Evolutionary conservation across 2,888 invertebrate genomes (phyloP).

Genomic region (Diadromus collaris): DNA sequence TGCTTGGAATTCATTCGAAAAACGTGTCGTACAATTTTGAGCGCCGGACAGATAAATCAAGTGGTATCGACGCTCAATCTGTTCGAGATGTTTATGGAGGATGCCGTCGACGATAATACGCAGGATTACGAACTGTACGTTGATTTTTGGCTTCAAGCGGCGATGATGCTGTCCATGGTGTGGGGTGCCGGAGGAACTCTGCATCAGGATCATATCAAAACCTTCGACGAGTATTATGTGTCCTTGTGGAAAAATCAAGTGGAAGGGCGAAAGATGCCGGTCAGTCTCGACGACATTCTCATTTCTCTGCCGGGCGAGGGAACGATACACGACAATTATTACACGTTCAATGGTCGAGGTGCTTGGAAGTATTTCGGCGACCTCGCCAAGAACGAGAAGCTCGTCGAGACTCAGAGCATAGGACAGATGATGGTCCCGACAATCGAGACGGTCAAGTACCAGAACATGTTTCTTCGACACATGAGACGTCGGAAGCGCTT

Average conservation of each 20-base stretch:
- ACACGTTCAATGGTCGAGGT: slow-evolving; percentile 91
- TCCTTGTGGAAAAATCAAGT: slow-evolving; percentile 81
- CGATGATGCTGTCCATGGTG: slow-evolving; percentile 87
- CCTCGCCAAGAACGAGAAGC: slow-evolving; percentile 84
- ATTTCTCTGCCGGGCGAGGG: slow-evolving; percentile 90
- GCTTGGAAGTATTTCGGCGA: slow-evolving; percentile 95
- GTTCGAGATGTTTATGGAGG: slow-evolving; percentile 89
- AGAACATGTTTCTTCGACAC: slow-evolving; percentile 87
- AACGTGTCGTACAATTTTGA: slow-evolving; percentile 84
- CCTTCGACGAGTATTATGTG: slow-evolving; percentile 85
- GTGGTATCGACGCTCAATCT: slow-evolving; percentile 87
- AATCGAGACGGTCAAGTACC: slow-evolving; percentile 91
- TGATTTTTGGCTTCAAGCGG: slow-evolving; percentile 88
- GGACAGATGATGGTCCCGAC: slow-evolving; percentile 92
- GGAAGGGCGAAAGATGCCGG: slow-evolving; percentile 82
- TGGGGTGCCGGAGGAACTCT: slow-evolving; percentile 95
- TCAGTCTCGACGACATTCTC: slow-evolving; percentile 85
- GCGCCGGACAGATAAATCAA: slow-evolving; percentile 87
- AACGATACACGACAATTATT: slow-evolving; percentile 90
- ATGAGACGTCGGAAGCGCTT: slow-evolving; percentile 86
- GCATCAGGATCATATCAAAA: slow-evolving; percentile 86
- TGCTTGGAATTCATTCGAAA: slow-evolving; percentile 87
- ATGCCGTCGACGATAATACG: slow-evolving; percentile 84
- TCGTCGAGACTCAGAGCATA: slow-evolving; percentile 85
- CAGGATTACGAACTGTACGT: slow-evolving; percentile 87